phyloP scores from a whole-genome alignment of 2,113 vertebrate genomes.

The Microtus oregoni region DNA sequence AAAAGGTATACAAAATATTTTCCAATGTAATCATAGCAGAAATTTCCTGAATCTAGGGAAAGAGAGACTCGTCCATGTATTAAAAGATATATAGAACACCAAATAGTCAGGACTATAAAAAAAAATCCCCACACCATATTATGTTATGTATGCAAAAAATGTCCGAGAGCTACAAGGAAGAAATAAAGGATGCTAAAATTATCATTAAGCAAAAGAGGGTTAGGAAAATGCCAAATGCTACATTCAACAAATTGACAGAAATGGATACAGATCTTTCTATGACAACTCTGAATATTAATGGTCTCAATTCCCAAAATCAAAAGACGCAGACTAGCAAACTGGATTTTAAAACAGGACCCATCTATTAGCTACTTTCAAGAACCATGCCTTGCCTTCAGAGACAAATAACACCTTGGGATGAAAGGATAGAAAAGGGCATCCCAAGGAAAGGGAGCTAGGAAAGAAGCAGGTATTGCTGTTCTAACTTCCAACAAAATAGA shows the following conservation, averaged over 20 bases:
- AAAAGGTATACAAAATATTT: neutral
- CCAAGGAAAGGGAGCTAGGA: neutral
- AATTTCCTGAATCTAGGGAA: neutral
- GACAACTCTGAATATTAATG: neutral
- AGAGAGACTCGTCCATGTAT: neutral
- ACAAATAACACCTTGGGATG: neutral
- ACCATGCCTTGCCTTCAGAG: neutral
- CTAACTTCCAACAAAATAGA: too few relatives aligned
- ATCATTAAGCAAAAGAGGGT: neutral
- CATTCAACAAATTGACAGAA: neutral
- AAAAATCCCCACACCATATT: neutral
- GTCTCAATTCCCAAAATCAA: neutral
- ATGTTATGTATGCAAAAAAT: neutral
- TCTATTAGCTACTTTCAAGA: neutral
- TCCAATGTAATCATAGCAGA: neutral
- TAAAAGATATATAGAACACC: neutral
- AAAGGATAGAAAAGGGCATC: neutral
- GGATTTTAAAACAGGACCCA: neutral
- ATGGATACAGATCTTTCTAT: neutral
- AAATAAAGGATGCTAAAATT: neutral
- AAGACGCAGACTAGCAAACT: neutral
- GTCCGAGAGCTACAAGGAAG: neutral
- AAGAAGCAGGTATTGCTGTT: neutral
- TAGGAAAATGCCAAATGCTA: neutral
- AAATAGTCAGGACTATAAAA: neutral